Percentiles rank a stretch among this genome's conserved stretches.
Conservation (phyloP, 1,140 invertebrate genomes). For the Orchesella cincta region DNA sequence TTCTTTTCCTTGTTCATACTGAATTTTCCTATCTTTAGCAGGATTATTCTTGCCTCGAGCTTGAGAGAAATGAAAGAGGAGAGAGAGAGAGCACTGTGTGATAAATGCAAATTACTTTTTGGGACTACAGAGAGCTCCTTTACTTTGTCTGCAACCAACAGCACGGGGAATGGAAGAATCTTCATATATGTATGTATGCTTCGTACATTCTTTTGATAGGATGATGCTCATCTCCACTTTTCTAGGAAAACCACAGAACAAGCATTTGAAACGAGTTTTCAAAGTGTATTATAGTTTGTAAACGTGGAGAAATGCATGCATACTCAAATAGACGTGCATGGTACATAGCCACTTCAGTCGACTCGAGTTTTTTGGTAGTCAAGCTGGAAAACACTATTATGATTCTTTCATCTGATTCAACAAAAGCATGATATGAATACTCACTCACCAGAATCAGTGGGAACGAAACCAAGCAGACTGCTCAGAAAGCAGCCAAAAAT, state of each 20-base stretch:
- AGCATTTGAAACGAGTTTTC: slow-evolving; percentile 2
- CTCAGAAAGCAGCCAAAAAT: too few species aligned
- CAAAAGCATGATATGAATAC: slow-evolving; percentile 6
- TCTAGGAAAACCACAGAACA: not conserved
- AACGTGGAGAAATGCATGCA: not conserved
- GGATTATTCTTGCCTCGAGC: not conserved
- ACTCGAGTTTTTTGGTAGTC: not conserved
- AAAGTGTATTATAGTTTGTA: not conserved
- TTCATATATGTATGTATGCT: not conserved
- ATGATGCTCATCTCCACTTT: not conserved
- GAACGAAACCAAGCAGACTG: not conserved
- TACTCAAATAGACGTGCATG: not conserved
- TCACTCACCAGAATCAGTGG: not conserved
- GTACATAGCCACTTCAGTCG: not conserved
- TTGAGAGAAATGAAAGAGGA: not conserved
- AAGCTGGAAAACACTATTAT: not conserved
- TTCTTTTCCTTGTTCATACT: slow-evolving; percentile 3
- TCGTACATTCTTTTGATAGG: slow-evolving; percentile 1
- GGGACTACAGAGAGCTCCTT: not conserved
- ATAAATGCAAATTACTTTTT: slow-evolving; percentile 48
- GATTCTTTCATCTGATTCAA: slow-evolving; percentile 4
- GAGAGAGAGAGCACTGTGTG: slow-evolving; percentile 37
- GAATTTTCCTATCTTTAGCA: slow-evolving; percentile 3
- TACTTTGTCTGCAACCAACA: not conserved
- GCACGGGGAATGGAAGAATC: not conserved